Base-by-base conservation (phyloP, 2,797 vertebrate species). In the Takifugu rubripes region DNA sequence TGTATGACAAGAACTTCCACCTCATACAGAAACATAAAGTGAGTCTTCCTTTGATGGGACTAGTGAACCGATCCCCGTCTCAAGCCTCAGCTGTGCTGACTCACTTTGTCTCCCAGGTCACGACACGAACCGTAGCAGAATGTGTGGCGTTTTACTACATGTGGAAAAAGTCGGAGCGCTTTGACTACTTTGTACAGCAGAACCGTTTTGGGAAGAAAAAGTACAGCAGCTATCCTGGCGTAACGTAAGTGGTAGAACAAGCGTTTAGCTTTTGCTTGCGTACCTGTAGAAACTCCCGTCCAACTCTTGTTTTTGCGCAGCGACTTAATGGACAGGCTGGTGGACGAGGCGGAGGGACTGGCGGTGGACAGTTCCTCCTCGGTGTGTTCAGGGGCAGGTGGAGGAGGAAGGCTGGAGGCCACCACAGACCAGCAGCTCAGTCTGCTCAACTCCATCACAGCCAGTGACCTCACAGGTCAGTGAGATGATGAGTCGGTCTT, bases 1-100 rank as follows among this genome's bases (percentile, higher is more conserved):
- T 98, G 71, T 97, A 97, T 74, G 97, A 98, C 70, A 99, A 99
- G 79, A 98, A 99, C 68, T 99, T 99, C 64, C 93, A 98, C 89
- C 94, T 97, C 72, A 98, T 99, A 90, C 97, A 99, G 89, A 98
- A 97, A 91, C 94, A 98, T 75, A 99, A 99, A 94, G 97, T 95
- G 73, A 87, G 88, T 70, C 11, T 40, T 40, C 8, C 12, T 10
- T 12, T 40, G 36, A 40, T 40, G 36, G 14, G 36, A 40, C 36
- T 3, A 12, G 5, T 40, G 10, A 14, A 40, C 2, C 11, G 5
- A 3, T n/a, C 5, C 12, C 14, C 10, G 9, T 4, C 6, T 5
- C 25, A 49, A 29, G 4, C 17, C 31, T 0, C 49, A 5, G 49
- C 59, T 14, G 25, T 52, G 36, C 36, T 40, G 1, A 4, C 3